Conservation (phyloP, 2,888 invertebrate species). For the Calameuta pallipes region DNA sequence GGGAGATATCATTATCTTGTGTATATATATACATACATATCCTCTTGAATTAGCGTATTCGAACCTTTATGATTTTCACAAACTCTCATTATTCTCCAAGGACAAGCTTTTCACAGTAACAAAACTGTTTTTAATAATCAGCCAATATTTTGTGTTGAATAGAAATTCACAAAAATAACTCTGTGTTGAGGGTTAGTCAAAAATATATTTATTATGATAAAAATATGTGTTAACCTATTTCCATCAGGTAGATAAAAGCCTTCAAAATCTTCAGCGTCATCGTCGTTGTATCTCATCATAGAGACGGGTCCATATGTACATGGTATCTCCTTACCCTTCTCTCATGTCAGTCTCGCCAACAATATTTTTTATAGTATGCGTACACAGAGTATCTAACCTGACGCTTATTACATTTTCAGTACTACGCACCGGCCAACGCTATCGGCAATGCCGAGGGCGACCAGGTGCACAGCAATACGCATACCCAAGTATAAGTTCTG, state of each 20-base stretch:
- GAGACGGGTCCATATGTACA: neutral
- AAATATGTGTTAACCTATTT: neutral
- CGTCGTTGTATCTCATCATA: neutral
- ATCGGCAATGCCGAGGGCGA: conserved; percentile 79
- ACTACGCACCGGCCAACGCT: conserved; percentile 85
- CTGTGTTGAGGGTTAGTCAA: neutral
- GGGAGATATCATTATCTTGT: neutral
- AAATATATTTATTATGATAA: neutral
- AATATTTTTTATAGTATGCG: neutral
- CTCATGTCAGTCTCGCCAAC: neutral
- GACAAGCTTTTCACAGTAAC: conserved; percentile 5
- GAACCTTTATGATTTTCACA: neutral
- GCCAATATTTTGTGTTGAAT: neutral
- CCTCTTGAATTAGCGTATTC: neutral
- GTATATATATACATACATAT: neutral
- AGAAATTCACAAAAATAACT: neutral
- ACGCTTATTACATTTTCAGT: conserved; percentile 72
- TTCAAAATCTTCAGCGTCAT: neutral
- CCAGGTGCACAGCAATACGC: conserved; percentile 84
- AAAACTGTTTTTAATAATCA: neutral
- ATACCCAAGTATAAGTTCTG: conserved; percentile 85
- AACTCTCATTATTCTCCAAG: neutral
- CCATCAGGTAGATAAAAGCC: neutral
- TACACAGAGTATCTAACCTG: conserved; percentile 1
- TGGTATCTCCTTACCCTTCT: neutral